Evolutionary conservation across 2,113 vertebrate species (phyloP).

Genomic region (Eulemur rufifrons): DNA sequence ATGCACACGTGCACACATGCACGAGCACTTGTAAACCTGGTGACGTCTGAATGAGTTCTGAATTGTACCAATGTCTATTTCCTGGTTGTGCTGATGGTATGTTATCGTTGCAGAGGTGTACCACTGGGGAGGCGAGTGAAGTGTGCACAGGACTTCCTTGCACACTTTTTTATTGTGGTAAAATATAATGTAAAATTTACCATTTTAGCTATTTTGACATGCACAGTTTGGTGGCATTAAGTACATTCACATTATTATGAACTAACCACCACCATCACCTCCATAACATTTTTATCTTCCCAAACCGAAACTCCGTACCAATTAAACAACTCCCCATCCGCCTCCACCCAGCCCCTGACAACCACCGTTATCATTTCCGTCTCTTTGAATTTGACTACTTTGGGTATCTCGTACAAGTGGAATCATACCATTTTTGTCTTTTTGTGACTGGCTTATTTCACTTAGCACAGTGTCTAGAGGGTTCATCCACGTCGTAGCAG

Average conservation of each 20-base stretch:
- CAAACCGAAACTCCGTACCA: neutral
- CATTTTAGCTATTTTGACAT: neutral
- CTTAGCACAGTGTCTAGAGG: neutral
- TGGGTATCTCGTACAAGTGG: fast-evolving
- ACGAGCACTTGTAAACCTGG: fast-evolving
- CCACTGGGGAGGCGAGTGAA: neutral
- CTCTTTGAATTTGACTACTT: neutral
- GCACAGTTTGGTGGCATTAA: neutral
- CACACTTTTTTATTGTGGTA: neutral
- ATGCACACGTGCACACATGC: neutral
- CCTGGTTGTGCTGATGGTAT: neutral
- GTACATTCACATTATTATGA: neutral
- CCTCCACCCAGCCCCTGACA: fast-evolving
- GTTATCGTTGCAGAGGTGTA: fast-evolving
- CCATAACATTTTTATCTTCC: neutral
- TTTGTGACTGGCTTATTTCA: neutral
- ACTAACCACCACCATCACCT: neutral
- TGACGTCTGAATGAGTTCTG: neutral
- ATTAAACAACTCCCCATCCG: fast-evolving
- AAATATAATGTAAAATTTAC: neutral
- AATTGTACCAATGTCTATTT: fast-evolving
- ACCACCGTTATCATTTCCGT: too few relatives aligned
- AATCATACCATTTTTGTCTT: fast-evolving
- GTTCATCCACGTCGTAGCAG: neutral
- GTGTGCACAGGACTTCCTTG: neutral